phyloP scores from a whole-genome alignment of 2,113 vertebrate genomes.

The Cercopithecus mona region DNA sequence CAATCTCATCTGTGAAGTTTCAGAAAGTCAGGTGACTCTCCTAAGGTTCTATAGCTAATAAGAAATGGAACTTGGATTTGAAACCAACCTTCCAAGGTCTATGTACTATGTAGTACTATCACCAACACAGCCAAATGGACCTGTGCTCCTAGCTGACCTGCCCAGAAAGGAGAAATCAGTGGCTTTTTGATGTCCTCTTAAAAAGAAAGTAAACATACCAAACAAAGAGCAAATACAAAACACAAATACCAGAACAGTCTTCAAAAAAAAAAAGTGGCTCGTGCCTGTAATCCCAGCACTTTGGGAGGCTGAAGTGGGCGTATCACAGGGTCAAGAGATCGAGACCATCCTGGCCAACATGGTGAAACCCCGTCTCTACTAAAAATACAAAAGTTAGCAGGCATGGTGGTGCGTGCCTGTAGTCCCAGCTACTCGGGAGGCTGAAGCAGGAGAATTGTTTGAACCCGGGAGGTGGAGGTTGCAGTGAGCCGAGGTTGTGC shows the following conservation, averaged over 20 bases:
- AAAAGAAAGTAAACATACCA: not conserved
- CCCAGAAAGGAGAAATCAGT: not conserved
- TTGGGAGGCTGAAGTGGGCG: too few species aligned
- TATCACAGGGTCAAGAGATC: too few species aligned
- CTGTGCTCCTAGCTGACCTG: not conserved
- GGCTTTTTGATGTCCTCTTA: not conserved
- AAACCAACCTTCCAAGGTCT: not conserved
- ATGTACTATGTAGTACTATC: accelerated
- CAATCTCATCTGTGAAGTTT: not conserved
- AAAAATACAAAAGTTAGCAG: too few species aligned
- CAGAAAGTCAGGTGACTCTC: not conserved
- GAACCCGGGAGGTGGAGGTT: too few species aligned
- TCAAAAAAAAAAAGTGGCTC: not conserved
- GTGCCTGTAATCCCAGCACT: too few species aligned
- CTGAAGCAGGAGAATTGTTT: too few species aligned
- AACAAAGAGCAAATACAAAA: not conserved
- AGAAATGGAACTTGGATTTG: not conserved
- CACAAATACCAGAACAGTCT: not conserved
- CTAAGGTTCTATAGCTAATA: not conserved
- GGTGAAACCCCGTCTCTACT: too few species aligned
- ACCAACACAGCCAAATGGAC: not conserved
- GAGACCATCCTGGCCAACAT: too few species aligned
- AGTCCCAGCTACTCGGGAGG: too few species aligned
- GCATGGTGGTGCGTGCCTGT: accelerated
- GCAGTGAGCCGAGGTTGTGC: too few species aligned